Evolutionary conservation across 2,797 vertebrate genomes (phyloP), one percentile per base, ranked within the genome.

Genomic region (Enteromius trimaculatus): DNA sequence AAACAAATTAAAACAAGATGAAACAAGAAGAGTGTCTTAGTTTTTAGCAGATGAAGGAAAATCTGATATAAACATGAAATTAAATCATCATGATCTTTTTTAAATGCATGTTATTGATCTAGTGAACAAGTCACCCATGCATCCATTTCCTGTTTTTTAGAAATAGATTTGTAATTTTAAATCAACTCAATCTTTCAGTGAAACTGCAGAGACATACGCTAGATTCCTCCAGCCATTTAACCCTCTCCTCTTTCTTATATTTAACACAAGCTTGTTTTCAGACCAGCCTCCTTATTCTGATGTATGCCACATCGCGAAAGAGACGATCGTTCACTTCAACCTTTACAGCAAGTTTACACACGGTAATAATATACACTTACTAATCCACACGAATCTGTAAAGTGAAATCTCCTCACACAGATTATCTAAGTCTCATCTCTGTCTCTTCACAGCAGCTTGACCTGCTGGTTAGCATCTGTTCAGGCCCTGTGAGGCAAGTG

Each of bases 381-480:
- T 64, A 42, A 55, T 51, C 14, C 21, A 64, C 69, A 74, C 21
- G 14, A 26, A 65, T 74, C 29, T 37, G 3, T n/a, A 49, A 64
- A 34, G 0, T n/a, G 0, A 42, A 69, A 69, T 42, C 39, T 58
- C 16, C 34, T 44, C 17, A 47, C 39, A 34, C 1, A 44, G n/a
- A 58, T 8, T 7, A 77, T 42, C 14, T n/a, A 62, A 47, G 31
- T 72, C 49, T 26, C 53, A 70, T 8, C 62, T 53, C 44, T 49
- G 7, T 31, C 26, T 87, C 29, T 69, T 64, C 17, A 76, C 49
- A 47, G 81, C 44, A 71, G 34, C 37, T n/a, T 84, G 53, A 76
- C 75, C 55, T 85, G 69, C 26, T 74, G 49, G 69, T 70, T 55
- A 84, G 84, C 84, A 88, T 77, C 71, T 82, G 83, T 82, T 86